Conservation (phyloP, 2,113 vertebrate species). For the Rattus rattus region DNA sequence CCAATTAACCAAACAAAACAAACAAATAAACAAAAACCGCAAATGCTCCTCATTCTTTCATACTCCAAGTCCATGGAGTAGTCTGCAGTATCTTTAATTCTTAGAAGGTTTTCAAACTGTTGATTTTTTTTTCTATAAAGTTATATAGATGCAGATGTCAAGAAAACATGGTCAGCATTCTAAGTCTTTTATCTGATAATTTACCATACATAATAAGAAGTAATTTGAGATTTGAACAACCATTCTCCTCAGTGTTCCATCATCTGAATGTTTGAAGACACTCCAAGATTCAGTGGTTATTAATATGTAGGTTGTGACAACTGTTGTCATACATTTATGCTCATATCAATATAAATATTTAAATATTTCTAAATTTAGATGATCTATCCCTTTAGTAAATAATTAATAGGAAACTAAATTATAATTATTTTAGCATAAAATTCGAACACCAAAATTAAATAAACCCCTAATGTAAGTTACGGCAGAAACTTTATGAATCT, state of each 20-base stretch:
- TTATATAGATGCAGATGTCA: background rate
- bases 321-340: rapidly evolving
- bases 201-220: background rate
- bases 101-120: background rate
- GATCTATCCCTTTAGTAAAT: background rate
- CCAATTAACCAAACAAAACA: no score
- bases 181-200: background rate
- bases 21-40: no score
- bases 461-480: background rate
- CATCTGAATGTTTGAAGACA: background rate
- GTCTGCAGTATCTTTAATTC: background rate
- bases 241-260: background rate
- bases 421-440: background rate
- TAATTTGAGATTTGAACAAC: background rate
- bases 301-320: background rate
- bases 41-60: background rate
- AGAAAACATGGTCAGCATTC: background rate
- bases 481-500: background rate
- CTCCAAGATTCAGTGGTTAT: background rate
- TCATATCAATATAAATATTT: background rate
- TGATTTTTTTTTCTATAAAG: background rate
- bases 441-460: background rate
- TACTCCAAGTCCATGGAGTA: background rate
- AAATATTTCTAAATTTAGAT: background rate
- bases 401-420: background rate